These are phyloP conservation scores for Saimiri boliviensis DNA, from an alignment of 2,113 vertebrate species.

Conservation along the genomic window DNA sequence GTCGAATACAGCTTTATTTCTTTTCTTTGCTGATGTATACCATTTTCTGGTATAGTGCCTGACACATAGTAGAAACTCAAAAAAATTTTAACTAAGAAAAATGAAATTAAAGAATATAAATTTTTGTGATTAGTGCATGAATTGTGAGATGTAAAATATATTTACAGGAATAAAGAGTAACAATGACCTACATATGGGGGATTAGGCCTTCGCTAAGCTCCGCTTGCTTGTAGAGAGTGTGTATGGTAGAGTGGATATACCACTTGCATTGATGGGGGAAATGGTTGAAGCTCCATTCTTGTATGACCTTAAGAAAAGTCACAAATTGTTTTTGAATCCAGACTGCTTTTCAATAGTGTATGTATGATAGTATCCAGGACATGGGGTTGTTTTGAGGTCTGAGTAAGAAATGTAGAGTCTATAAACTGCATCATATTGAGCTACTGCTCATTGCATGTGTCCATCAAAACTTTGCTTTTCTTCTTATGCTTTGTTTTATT, in stretches of 20 bases:
- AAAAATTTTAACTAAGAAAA: neutral
- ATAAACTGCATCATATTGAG: neutral
- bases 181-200: neutral
- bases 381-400: neutral
- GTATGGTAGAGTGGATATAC: neutral
- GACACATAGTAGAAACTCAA: neutral
- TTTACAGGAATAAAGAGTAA: neutral
- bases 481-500: neutral
- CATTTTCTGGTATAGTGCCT: neutral
- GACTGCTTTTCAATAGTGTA: neutral
- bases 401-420: neutral
- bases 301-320: neutral
- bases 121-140: neutral
- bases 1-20: neutral
- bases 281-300: neutral
- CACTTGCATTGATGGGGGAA: rapidly evolving
- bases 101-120: neutral
- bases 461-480: neutral
- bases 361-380: neutral
- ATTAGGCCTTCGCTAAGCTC: neutral
- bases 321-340: neutral
- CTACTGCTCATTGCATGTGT: neutral
- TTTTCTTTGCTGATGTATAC: neutral
- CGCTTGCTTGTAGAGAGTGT: neutral
- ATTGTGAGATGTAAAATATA: neutral